phyloP scores from a whole-genome alignment of 2,113 vertebrate species.

The Phyllostomus hastatus region DNA sequence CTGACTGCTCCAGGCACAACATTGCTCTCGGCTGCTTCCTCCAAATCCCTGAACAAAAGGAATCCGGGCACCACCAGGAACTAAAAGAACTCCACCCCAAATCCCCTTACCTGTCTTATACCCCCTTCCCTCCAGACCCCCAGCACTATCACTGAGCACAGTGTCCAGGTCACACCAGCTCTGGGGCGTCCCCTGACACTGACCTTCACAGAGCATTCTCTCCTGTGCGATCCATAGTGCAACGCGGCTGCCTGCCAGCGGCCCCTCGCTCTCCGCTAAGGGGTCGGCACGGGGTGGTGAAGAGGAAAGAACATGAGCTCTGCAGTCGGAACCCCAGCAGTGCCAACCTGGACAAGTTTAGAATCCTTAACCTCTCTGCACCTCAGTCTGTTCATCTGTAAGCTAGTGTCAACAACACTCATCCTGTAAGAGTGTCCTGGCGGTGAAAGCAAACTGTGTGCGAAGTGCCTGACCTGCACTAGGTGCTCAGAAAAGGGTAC shows the following conservation, averaged over 20 bases:
- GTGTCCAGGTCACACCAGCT: neutral
- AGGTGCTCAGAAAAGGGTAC: neutral
- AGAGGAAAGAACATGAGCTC: neutral
- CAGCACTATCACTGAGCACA: neutral
- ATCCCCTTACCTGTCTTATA: neutral
- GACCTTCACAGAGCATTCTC: neutral
- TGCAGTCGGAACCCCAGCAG: neutral
- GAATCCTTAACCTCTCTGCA: neutral
- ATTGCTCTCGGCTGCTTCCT: neutral
- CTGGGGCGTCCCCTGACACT: neutral
- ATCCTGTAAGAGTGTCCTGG: neutral
- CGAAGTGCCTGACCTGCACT: too few species aligned
- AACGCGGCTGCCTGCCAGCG: neutral
- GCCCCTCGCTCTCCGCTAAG: rapidly evolving
- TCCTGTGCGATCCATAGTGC: neutral
- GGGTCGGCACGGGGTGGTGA: rapidly evolving
- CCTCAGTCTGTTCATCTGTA: neutral
- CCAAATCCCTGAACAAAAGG: neutral
- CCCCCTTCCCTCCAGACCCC: neutral
- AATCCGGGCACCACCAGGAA: neutral
- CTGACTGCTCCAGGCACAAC: neutral
- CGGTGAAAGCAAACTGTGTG: neutral
- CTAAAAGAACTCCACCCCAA: neutral
- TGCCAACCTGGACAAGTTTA: neutral
- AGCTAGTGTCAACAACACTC: neutral